These are phyloP conservation scores for Pollenia amentaria DNA, from an alignment of 2,888 invertebrate genomes.

Conservation along the genomic window DNA sequence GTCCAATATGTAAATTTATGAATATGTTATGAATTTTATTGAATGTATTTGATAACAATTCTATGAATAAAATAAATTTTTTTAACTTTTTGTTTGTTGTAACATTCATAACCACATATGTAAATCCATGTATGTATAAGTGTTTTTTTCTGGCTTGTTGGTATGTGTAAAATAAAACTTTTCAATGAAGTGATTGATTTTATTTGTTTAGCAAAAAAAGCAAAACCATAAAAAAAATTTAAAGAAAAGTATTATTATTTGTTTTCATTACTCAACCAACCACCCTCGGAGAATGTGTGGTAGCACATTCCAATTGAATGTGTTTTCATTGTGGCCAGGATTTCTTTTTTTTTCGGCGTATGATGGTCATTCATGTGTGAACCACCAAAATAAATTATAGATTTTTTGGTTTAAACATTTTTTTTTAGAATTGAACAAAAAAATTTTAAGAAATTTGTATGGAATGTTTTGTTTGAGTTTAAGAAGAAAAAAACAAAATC, in stretches of 20 bases:
- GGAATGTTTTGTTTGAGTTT: constrained; percentile 37
- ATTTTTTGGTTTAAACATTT: constrained; percentile 48
- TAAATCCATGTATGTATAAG: not conserved
- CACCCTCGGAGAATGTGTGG: constrained; percentile 26
- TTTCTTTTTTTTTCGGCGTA: constrained; percentile 17
- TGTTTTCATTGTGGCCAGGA: constrained; percentile 64
- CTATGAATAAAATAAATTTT: constrained; percentile 68
- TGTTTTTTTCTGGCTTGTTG: constrained; percentile 38
- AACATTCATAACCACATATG: not conserved
- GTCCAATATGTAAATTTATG: constrained; percentile 60
- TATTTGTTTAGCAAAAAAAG: constrained; percentile 69
- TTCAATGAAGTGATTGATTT: constrained; percentile 84
- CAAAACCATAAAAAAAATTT: not conserved
- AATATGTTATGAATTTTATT: constrained; percentile 70
- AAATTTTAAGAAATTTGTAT: too few relatives aligned
- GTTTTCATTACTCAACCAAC: constrained; percentile 38
- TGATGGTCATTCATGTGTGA: constrained; percentile 70
- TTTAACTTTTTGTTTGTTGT: constrained; percentile 6
- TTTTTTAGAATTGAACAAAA: constrained; percentile 21
- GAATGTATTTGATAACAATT: constrained; percentile 55
- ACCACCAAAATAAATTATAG: constrained; percentile 68
- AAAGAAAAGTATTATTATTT: constrained; percentile 40
- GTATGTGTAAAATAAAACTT: constrained; percentile 68
- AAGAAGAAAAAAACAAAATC: not conserved
- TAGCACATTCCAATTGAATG: constrained; percentile 33